A percentile compares a stretch with the other conserved stretches of the same genome.
Conservation (phyloP, 2,797 vertebrate genomes). For the Champsocephalus esox region DNA sequence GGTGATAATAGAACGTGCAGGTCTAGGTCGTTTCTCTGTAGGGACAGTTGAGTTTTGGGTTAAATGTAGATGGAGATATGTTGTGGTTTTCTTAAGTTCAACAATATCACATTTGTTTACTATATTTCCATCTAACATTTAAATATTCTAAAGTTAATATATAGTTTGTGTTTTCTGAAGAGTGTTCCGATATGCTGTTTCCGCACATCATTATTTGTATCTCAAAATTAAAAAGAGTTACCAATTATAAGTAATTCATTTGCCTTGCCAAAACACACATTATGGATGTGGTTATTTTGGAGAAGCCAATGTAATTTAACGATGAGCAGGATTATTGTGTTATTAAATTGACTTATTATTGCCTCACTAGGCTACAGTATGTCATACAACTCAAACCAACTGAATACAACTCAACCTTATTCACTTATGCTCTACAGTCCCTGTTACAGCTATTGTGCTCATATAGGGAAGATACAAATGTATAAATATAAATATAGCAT, state of each 20-base stretch:
- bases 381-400: too few relatives aligned
- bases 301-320: too few relatives aligned
- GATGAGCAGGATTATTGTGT: too few relatives aligned
- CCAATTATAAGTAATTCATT: background rate
- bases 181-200: background rate
- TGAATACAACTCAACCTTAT: too few relatives aligned
- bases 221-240: background rate
- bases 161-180: background rate
- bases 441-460: background rate
- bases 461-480: background rate
- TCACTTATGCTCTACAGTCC: too few relatives aligned
- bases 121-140: background rate
- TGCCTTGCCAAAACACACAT: background rate
- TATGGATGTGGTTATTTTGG: background rate
- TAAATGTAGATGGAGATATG: background rate
- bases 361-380: too few relatives aligned
- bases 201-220: background rate
- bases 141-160: background rate
- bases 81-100: background rate
- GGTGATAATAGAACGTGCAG: background rate
- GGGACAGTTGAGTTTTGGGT: background rate
- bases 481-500: background rate
- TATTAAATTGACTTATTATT: too few relatives aligned
- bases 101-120: background rate
- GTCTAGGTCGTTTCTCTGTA: background rate